These are phyloP conservation scores for Idaea dimidiata DNA, from an alignment of 2,888 invertebrate species.

Conservation along the genomic window DNA sequence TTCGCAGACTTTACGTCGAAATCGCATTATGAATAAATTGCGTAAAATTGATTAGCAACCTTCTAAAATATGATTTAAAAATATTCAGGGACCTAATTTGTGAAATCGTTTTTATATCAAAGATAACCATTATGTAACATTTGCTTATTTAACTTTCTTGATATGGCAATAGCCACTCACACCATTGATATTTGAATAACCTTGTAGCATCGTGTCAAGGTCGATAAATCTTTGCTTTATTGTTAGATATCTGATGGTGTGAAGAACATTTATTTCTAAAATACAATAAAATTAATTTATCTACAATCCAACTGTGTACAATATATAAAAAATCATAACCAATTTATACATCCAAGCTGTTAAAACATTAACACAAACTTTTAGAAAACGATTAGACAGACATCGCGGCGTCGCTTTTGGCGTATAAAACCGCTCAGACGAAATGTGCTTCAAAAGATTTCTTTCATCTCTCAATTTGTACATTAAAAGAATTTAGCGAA, in stretches of 20 bases:
- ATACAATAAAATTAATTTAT: background rate
- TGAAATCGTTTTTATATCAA: conserved; percentile 19
- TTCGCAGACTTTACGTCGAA: background rate
- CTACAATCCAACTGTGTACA: no score
- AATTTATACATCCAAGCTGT: conserved; percentile 14
- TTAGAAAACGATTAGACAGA: background rate
- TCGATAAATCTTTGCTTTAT: conserved; percentile 37
- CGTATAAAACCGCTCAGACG: background rate
- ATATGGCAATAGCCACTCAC: conserved; percentile 32
- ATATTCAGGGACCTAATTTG: conserved; percentile 15
- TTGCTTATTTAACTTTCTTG: conserved; percentile 34
- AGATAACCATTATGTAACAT: conserved; percentile 31
- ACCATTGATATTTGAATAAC: conserved; percentile 35
- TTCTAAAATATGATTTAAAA: conserved; percentile 13
- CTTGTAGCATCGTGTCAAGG: conserved; percentile 61
- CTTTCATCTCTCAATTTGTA: conserved; percentile 13
- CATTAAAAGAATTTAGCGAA: conserved; percentile 23
- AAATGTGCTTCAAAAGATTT: conserved; percentile 12
- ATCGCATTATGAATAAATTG: background rate
- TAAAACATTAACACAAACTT: background rate
- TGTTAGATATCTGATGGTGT: conserved; percentile 29
- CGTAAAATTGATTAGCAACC: conserved; percentile 4
- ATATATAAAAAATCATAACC: conserved; percentile 4
- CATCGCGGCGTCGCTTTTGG: background rate
- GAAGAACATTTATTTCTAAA: conserved; percentile 18